phyloP scores from a whole-genome alignment of 2,113 vertebrate genomes.

The Ceyx melanurus region DNA sequence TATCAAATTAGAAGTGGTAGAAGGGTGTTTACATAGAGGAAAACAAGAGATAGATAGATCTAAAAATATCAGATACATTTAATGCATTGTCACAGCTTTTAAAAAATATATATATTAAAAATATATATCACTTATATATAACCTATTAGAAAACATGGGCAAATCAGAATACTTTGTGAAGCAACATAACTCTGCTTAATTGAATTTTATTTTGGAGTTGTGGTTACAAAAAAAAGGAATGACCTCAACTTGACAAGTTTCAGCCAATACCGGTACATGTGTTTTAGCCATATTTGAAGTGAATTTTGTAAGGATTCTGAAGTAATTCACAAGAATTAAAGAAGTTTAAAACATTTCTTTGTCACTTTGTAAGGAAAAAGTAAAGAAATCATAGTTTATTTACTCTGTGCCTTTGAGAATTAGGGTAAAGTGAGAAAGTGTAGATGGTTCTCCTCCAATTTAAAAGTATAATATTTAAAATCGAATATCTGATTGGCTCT shows the following conservation, averaged over 20 bases:
- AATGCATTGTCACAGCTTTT: background rate
- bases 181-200: background rate
- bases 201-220: background rate
- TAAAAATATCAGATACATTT: slow-evolving; percentile 33
- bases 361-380: background rate
- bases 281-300: background rate
- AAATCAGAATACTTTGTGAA: background rate
- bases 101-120: too few relatives aligned
- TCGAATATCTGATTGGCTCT: background rate
- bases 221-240: background rate
- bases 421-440: background rate
- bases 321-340: background rate
- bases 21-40: slow-evolving; percentile 1
- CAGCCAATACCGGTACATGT: background rate
- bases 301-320: background rate
- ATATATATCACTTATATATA: background rate
- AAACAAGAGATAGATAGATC: background rate
- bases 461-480: background rate
- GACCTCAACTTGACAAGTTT: background rate
- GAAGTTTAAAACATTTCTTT: background rate
- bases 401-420: background rate
- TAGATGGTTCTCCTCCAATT: background rate
- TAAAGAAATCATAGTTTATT: background rate
- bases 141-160: background rate
- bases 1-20: slow-evolving; percentile 25